phyloP scores from a whole-genome alignment of 2,888 invertebrate species.

The Anarsia innoxiella region DNA sequence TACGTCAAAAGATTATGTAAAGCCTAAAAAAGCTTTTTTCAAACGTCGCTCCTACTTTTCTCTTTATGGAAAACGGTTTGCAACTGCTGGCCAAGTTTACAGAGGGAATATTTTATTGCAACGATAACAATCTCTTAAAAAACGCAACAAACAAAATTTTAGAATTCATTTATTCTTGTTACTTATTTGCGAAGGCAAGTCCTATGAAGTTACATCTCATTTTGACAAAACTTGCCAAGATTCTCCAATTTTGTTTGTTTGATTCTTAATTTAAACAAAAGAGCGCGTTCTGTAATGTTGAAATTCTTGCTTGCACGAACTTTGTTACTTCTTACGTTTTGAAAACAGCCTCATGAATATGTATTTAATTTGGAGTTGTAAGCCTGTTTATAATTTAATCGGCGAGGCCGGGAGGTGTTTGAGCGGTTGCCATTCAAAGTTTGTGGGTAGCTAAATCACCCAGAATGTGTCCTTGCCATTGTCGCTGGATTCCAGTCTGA shows the following conservation, averaged over 20 bases:
- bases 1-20: conserved; percentile 25
- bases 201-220: too few relatives aligned
- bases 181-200: too few relatives aligned
- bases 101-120: too few relatives aligned
- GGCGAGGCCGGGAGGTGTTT: conserved; percentile 28
- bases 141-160: too few relatives aligned
- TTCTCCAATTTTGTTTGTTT: neutral
- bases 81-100: too few relatives aligned
- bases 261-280: neutral
- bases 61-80: too few relatives aligned
- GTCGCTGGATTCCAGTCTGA: too few relatives aligned
- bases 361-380: conserved; percentile 35
- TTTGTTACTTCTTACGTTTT: conserved; percentile 15
- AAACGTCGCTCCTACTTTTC: neutral
- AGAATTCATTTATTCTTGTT: too few relatives aligned
- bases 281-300: too few relatives aligned
- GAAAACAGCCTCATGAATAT: conserved; percentile 35
- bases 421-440: conserved; percentile 40
- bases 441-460: conserved; percentile 31
- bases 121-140: too few relatives aligned
- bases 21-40: conserved; percentile 18
- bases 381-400: conserved; percentile 40
- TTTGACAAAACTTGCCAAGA: too few relatives aligned
- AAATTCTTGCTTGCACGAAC: too few relatives aligned
- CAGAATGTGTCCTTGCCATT: conserved; percentile 28